phyloP scores from a whole-genome alignment of 2,113 vertebrate genomes.

The Delphinus delphis region DNA sequence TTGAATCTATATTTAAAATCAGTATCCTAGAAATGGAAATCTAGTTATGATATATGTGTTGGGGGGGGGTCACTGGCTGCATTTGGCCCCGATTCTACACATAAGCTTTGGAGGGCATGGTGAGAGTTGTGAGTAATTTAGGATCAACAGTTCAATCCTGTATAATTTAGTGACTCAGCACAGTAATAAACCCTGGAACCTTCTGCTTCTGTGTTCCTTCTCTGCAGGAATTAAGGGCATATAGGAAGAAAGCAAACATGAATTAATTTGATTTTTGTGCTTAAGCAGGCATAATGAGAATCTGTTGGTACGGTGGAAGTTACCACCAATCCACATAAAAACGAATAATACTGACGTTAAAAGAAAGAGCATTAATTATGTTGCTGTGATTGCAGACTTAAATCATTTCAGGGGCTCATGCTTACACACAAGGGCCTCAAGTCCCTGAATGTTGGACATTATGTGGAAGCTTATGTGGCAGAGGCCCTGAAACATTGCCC shows the following conservation, averaged over 20 bases:
- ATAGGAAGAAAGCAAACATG: constrained; percentile 78
- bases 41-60: neutral
- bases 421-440: neutral
- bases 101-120: neutral
- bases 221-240: constrained; percentile 41
- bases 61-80: neutral
- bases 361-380: constrained; percentile 75
- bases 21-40: neutral
- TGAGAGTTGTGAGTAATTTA: neutral
- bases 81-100: neutral
- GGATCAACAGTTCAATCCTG: neutral
- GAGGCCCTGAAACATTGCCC: neutral
- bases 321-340: constrained; percentile 83
- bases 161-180: constrained; percentile 66
- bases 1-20: neutral
- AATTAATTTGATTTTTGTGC: constrained; percentile 83
- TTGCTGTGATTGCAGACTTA: constrained; percentile 58
- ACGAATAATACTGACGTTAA: constrained; percentile 77
- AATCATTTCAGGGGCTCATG: constrained; percentile 47
- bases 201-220: constrained; percentile 49
- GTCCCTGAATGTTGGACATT: neutral
- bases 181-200: constrained; percentile 66
- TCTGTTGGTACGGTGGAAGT: constrained; percentile 82
- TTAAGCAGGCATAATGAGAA: constrained; percentile 82
- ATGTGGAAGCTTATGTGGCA: rapidly evolving